A percentile compares a stretch with the other conserved stretches of the same genome.
These are phyloP conservation scores for Microcebus ravelobensis DNA, from an alignment of 2,113 vertebrate species.

Conservation along the genomic window DNA sequence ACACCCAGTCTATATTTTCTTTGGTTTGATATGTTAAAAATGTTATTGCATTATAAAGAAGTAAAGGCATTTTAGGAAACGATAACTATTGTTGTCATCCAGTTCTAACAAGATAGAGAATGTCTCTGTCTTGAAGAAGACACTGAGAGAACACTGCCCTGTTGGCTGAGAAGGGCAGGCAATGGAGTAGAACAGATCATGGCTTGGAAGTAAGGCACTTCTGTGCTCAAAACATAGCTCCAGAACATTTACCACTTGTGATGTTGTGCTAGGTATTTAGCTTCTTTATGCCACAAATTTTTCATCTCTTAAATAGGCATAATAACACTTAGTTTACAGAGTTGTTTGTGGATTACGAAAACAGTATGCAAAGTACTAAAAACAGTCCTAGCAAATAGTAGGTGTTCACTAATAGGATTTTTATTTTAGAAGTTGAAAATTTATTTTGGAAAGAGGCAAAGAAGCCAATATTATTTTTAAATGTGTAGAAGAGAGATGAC, in stretches of 20 bases:
- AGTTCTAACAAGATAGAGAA: not conserved
- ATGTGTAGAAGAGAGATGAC: not conserved
- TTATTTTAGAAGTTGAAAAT: slow-evolving; percentile 7
- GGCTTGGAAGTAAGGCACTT: not conserved
- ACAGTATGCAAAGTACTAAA: not conserved
- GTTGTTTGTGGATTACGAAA: not conserved
- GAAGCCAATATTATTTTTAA: not conserved
- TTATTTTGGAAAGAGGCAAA: not conserved
- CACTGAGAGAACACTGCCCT: not conserved
- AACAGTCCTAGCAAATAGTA: not conserved
- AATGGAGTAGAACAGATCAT: not conserved
- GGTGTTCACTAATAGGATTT: not conserved
- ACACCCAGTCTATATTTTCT: too few species aligned
- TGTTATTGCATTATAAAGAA: not conserved
- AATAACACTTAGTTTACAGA: not conserved
- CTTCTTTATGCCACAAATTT: not conserved
- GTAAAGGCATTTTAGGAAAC: not conserved
- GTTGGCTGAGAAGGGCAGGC: not conserved
- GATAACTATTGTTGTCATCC: not conserved
- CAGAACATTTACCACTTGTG: not conserved
- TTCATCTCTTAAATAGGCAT: not conserved
- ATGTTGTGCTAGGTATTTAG: not conserved
- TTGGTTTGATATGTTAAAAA: not conserved
- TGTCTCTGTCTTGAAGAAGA: not conserved
- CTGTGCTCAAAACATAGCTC: not conserved